Conservation (phyloP, 2,113 vertebrate genomes). For the Todiramphus chloris region DNA sequence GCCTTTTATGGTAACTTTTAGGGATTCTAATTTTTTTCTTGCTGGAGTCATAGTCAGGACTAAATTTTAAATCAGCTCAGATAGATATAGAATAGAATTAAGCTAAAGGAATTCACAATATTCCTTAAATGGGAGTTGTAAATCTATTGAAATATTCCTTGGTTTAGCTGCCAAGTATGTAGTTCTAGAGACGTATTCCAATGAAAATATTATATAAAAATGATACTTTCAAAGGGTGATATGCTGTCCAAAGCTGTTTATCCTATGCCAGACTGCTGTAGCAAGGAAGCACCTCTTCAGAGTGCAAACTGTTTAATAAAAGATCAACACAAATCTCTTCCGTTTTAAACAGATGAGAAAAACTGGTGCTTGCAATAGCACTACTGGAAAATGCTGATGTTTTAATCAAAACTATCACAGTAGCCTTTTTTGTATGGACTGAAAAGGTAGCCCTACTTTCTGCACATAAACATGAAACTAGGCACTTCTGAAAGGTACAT, state of each 20-base stretch:
- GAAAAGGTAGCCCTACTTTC: background rate
- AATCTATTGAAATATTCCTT: background rate
- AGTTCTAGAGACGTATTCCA: background rate
- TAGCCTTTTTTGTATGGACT: background rate
- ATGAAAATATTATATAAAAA: background rate
- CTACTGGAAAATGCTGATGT: background rate
- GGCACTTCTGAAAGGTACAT: background rate
- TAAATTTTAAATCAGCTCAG: background rate
- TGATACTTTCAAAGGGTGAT: background rate
- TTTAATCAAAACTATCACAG: background rate
- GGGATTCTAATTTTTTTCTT: background rate
- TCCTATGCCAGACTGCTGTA: background rate
- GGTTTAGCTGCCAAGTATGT: background rate
- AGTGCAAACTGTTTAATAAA: background rate
- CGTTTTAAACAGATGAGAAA: background rate
- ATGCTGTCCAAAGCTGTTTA: background rate
- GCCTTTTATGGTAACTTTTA: slow-evolving; percentile 41
- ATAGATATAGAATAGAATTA: background rate
- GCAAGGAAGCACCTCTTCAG: background rate
- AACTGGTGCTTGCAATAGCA: background rate
- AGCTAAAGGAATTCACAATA: background rate
- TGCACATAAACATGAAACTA: background rate
- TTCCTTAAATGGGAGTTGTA: background rate
- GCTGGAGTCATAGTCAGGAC: background rate
- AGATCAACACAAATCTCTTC: background rate